Evolutionary conservation across 1,140 invertebrate species (phyloP).

Genomic region (Druon quercuslanigerum): DNA sequence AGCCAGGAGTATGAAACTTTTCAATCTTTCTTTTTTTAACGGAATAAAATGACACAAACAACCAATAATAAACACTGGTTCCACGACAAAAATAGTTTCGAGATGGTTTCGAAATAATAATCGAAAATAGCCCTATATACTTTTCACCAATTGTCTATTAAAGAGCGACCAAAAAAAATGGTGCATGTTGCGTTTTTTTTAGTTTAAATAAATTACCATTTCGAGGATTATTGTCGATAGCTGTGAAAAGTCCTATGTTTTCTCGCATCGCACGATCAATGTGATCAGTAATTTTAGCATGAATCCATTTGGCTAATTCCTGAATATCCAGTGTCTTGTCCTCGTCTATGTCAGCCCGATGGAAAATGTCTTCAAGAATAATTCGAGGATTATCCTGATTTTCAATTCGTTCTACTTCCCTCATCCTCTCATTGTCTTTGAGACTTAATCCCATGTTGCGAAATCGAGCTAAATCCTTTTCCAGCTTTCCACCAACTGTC

Average conservation of each 20-base stretch:
- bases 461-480: slow-evolving; percentile 40
- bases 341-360: slow-evolving; percentile 81
- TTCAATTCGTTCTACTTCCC: slow-evolving; percentile 49
- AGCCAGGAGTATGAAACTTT: too few relatives aligned
- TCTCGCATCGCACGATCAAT: slow-evolving; percentile 83
- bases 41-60: too few relatives aligned
- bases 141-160: too few relatives aligned
- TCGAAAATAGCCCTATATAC: too few relatives aligned
- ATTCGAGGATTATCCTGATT: slow-evolving; percentile 67
- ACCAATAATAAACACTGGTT: too few relatives aligned
- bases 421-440: slow-evolving; percentile 44
- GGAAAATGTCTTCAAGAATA: slow-evolving; percentile 76
- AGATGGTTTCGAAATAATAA: too few relatives aligned
- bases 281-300: slow-evolving; percentile 84
- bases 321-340: slow-evolving; percentile 79
- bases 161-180: too few relatives aligned
- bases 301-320: slow-evolving; percentile 85
- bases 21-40: too few relatives aligned
- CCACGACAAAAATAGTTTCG: too few relatives aligned
- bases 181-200: neutral
- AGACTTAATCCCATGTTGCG: slow-evolving; percentile 36
- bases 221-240: slow-evolving; percentile 83
- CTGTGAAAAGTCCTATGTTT: slow-evolving; percentile 84
- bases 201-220: slow-evolving; percentile 77
- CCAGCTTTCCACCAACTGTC: slow-evolving; percentile 37